Percentiles rank a stretch among this genome's conserved stretches.
Evolutionary conservation across 1,140 invertebrate genomes (phyloP).

Genomic region (Pectinophora gossypiella): DNA sequence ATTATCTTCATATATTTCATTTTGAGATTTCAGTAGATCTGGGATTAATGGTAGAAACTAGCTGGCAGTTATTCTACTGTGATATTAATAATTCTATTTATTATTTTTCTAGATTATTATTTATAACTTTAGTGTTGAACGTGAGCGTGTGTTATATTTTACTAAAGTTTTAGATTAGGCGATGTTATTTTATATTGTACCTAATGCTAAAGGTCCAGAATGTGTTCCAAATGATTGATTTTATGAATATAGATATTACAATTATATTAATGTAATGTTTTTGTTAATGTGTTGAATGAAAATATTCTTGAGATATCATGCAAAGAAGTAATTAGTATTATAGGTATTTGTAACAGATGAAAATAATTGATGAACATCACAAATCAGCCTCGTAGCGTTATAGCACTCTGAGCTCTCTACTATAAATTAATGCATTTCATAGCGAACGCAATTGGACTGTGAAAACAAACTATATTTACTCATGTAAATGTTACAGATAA

Average conservation of each 20-base stretch:
- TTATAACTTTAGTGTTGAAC: constrained; percentile 56
- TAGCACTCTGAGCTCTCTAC: constrained; percentile 48
- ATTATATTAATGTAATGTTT: constrained; percentile 45
- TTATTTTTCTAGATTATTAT: constrained; percentile 64
- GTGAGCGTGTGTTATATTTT: constrained; percentile 56
- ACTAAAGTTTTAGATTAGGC: constrained; percentile 54
- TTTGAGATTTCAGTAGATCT: not conserved
- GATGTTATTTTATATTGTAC: constrained; percentile 61
- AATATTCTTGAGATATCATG: constrained; percentile 16
- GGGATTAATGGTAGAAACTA: constrained; percentile 26
- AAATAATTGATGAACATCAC: constrained; percentile 30
- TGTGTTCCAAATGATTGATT: constrained; percentile 65
- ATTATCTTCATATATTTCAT: not conserved
- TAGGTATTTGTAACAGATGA: constrained; percentile 11
- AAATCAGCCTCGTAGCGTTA: constrained; percentile 26
- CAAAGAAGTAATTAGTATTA: constrained; percentile 13
- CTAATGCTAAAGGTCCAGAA: constrained; percentile 54
- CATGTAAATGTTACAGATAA: constrained; percentile 32
- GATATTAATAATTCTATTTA: constrained; percentile 73
- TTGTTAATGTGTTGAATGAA: constrained; percentile 36
- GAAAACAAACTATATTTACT: constrained; percentile 29
- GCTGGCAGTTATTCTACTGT: constrained; percentile 71
- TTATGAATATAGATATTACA: constrained; percentile 44
- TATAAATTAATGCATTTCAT: constrained; percentile 38
- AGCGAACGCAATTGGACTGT: constrained; percentile 36